Evolutionary conservation across 2,797 vertebrate genomes (phyloP).

Genomic region (Thalassophryne amazonica): DNA sequence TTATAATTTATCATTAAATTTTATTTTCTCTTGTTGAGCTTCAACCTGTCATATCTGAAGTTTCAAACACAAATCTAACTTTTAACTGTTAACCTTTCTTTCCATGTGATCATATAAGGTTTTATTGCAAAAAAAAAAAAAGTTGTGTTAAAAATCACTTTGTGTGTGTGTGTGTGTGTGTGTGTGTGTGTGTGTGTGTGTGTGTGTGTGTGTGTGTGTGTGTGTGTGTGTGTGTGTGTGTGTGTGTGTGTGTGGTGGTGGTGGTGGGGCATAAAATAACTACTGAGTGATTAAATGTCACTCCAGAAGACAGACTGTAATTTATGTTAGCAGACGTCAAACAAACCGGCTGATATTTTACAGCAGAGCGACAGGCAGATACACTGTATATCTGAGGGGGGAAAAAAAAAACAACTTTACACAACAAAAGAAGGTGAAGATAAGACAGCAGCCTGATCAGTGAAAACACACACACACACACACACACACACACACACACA

Average conservation of each 20-base stretch:
- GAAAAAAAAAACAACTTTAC: too few species aligned
- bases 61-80: not conserved
- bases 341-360: conserved; percentile 18
- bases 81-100: not conserved
- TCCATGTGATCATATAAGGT: not conserved
- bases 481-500: conserved; percentile 11
- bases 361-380: conserved; percentile 46
- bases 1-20: too few species aligned
- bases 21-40: not conserved
- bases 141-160: too few species aligned
- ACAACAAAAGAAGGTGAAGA: conserved; percentile 30
- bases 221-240: too few species aligned
- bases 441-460: conserved; percentile 40
- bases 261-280: conserved; percentile 3
- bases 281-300: conserved; percentile 35
- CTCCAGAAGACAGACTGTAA: conserved; percentile 13
- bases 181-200: too few species aligned
- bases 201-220: too few species aligned
- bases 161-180: too few species aligned
- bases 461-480: conserved; percentile 15
- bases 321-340: too few species aligned
- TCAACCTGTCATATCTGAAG: not conserved
- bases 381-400: conserved; percentile 31
- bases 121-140: conserved; percentile 7
- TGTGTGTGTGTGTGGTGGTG: too few species aligned